Conservation (phyloP, 2,888 invertebrate species). For the Lasioglossum figueresi region DNA sequence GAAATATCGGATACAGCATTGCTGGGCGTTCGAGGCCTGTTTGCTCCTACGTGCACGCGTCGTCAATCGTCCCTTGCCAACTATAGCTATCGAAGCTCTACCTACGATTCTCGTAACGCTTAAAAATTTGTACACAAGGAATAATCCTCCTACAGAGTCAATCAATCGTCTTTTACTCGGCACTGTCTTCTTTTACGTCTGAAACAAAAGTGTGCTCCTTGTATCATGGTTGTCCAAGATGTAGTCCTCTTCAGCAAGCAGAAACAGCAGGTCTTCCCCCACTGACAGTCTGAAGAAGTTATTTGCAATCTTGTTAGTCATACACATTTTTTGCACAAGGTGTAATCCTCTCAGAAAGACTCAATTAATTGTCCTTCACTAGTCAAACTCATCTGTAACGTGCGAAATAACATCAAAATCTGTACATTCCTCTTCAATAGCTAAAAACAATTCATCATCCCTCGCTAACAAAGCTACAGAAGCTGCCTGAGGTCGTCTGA, state of each 20-base stretch:
- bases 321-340: background rate
- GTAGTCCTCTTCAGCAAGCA: background rate
- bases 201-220: background rate
- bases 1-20: background rate
- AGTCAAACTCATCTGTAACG: background rate
- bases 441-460: background rate
- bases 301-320: background rate
- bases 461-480: background rate
- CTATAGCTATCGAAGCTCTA: background rate
- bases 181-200: background rate
- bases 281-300: background rate
- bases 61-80: background rate
- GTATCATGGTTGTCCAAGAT: background rate
- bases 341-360: background rate
- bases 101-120: background rate
- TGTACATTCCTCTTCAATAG: background rate
- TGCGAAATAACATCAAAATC: background rate
- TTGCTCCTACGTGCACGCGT: conserved; percentile 18
- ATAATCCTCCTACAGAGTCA: background rate
- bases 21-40: background rate
- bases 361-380: background rate
- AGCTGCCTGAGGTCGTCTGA: background rate
- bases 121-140: background rate
- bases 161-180: background rate
- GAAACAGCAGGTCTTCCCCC: background rate